A percentile compares a stretch with the other conserved stretches of the same genome.
phyloP scores from a whole-genome alignment of 2,888 invertebrate genomes.

The Brachycybe producta region DNA sequence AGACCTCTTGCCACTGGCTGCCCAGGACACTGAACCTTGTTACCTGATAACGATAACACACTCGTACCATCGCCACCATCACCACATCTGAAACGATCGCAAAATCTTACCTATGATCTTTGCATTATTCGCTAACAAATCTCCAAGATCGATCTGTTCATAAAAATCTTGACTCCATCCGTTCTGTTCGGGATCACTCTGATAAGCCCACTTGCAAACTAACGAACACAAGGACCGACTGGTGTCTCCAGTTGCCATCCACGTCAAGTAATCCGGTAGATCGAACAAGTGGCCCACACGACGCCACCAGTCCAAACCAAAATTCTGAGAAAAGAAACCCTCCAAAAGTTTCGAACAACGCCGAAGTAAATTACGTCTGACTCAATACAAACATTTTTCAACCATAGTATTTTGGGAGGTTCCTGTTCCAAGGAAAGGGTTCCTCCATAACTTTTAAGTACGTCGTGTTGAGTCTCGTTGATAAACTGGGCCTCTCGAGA shows the following conservation, averaged over 20 bases:
- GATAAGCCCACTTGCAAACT: conserved; percentile 87
- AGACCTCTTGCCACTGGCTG: conserved; percentile 52
- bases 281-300: conserved; percentile 69
- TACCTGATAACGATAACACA: too few relatives aligned
- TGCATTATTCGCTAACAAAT: conserved; percentile 46
- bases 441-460: conserved; percentile 77
- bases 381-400: conserved; percentile 46
- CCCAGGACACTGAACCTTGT: conserved; percentile 46
- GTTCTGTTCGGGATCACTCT: conserved; percentile 33
- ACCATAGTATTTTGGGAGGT: conserved; percentile 84
- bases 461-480: conserved; percentile 57
- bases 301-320: conserved; percentile 45
- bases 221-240: conserved; percentile 76
- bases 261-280: conserved; percentile 83
- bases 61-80: too few relatives aligned
- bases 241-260: conserved; percentile 69
- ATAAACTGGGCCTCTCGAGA: conserved; percentile 63
- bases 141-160: conserved; percentile 54
- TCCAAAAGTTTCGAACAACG: too few relatives aligned
- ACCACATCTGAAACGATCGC: too few relatives aligned
- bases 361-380: neutral
- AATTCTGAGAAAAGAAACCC: conserved; percentile 29
- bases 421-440: conserved; percentile 94
- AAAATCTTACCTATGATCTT: conserved; percentile 31
- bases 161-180: conserved; percentile 67